Evolutionary conservation across 92 coral and sea anemone species (phyloP), one percentile per base, ranked within the genome.

Genomic region (Epizoanthus rinbou): DNA sequence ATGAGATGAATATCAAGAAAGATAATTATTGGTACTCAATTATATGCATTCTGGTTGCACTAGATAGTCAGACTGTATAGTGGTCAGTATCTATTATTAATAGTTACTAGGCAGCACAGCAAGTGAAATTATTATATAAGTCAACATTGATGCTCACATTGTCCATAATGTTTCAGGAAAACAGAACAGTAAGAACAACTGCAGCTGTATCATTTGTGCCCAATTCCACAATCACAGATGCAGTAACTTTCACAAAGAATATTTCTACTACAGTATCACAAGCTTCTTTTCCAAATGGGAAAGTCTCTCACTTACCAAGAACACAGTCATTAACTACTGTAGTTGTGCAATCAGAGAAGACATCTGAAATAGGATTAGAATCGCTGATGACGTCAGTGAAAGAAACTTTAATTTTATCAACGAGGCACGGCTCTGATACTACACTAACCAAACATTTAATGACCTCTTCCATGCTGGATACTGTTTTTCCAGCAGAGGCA

Each of bases 141-240:
- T n/a, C n/a, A n/a, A n/a, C n/a, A n/a, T n/a, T n/a, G 68, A 23
- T 8, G 17, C 22, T 23, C 3, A 63, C 15, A 47, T 10, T 11
- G 54, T 0, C 54, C 9, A 35, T 68, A 45, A 31, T 68, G 19
- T 28, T 28, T 31, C 73, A 68, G 73, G 19, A 68, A 68, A 28
- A 16, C 50, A 33, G 22, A 39, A 68, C 73, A 68, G 21, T 68
- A 68, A 22, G 50, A 68, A 68, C 73, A 68, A 16, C 43, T 33
- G 17, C 73, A 68, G 52, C 47, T 33, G 8, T 68, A 45, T 68
- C 73, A 68, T 21, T 68, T 35, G 54, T 47, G 15, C 54, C 15
- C 54, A 35, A n/a, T 22, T 11, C n/a, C 19, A 31, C 73, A 68
- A 28, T 68, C 18, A 33, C 73, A 68, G 10, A 39, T 39, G 50